These are phyloP conservation scores for Drosophila seclusa DNA, from an alignment of 2,888 invertebrate genomes.

Conservation along the genomic window DNA sequence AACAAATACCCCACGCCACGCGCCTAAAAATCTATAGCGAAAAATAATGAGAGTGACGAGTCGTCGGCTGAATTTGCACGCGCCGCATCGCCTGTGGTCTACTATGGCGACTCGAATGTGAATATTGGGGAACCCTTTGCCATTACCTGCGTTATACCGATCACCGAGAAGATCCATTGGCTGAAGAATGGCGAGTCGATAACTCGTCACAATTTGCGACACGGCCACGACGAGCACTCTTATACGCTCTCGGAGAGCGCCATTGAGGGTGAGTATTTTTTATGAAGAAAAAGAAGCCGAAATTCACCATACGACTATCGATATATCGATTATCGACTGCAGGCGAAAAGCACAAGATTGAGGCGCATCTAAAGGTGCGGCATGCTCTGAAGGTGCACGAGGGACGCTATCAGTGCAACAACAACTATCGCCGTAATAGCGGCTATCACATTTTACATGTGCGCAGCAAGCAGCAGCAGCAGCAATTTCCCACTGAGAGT, in stretches of 20 bases:
- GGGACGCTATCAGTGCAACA: conserved; percentile 84
- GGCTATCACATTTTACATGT: conserved; percentile 82
- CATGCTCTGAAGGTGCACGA: conserved; percentile 84
- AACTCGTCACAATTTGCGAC: conserved; percentile 84
- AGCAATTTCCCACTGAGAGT: conserved; percentile 69
- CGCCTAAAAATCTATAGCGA: conserved; percentile 15
- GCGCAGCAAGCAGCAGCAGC: conserved; percentile 56
- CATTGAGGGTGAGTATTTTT: conserved; percentile 83
- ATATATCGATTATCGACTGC: conserved; percentile 17
- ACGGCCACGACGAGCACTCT: conserved; percentile 84
- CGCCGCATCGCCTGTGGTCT: conserved; percentile 73
- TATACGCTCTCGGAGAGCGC: conserved; percentile 81
- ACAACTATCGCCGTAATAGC: conserved; percentile 67
- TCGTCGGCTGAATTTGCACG: conserved; percentile 76
- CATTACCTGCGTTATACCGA: conserved; percentile 84
- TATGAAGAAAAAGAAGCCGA: conserved; percentile 2
- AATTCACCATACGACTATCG: conserved; percentile 10
- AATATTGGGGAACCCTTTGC: conserved; percentile 83
- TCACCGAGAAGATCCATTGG: conserved; percentile 84
- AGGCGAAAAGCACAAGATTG: conserved; percentile 85
- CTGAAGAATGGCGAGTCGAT: conserved; percentile 84
- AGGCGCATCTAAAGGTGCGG: conserved; percentile 83
- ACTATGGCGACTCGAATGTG: conserved; percentile 84
- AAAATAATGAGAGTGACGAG: conserved; percentile 68
- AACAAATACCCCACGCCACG: neutral